phyloP scores from a whole-genome alignment of 2,888 invertebrate genomes.

The Agrotis puta region DNA sequence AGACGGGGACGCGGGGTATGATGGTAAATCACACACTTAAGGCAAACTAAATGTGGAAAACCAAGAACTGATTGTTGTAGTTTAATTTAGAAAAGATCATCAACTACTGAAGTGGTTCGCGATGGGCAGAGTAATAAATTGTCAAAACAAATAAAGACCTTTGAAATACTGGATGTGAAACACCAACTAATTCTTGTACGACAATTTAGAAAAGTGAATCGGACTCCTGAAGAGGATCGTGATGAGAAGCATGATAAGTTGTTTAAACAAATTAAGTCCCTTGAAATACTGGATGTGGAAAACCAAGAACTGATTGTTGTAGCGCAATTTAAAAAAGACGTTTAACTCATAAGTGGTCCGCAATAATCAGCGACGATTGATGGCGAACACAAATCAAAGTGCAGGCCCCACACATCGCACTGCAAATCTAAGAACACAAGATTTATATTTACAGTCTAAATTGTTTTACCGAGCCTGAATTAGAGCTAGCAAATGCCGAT shows the following conservation, averaged over 20 bases:
- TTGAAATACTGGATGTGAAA: not conserved
- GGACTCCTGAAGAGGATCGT: not conserved
- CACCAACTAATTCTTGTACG: not conserved
- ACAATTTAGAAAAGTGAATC: too few relatives aligned
- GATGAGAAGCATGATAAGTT: not conserved
- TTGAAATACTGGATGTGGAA: not conserved
- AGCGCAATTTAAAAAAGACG: too few relatives aligned
- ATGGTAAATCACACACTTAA: too few relatives aligned
- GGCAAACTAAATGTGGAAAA: not conserved
- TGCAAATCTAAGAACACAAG: constrained; percentile 10
- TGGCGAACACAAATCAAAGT: not conserved
- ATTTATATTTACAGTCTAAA: constrained; percentile 25
- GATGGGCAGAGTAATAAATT: not conserved
- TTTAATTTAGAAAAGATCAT: not conserved
- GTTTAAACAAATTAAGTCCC: not conserved
- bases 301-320: not conserved
- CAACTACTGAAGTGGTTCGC: not conserved
- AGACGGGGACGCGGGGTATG: too few relatives aligned
- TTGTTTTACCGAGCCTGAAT: constrained; percentile 15
- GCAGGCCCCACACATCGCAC: constrained; percentile 17
- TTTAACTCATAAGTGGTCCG: not conserved
- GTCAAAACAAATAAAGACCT: not conserved
- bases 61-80: not conserved
- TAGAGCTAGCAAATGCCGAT: constrained; percentile 34
- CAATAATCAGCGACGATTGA: not conserved